Base-by-base conservation (phyloP, 1,140 invertebrate genomes). In the Teleogryllus occipitalis region DNA sequence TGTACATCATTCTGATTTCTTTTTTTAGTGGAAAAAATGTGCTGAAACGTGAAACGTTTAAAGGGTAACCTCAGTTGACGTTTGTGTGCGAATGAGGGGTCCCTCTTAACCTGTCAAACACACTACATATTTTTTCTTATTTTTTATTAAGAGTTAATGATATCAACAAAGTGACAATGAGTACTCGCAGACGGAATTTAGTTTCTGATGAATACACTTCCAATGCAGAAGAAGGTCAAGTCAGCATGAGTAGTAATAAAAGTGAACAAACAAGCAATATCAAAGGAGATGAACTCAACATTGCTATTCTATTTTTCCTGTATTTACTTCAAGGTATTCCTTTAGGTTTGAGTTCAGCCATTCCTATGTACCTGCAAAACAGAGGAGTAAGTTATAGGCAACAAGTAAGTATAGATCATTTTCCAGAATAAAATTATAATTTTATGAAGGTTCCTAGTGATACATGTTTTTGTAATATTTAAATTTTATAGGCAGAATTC, bases 241-340 rank as follows among this genome's bases (percentile, higher is more conserved):
- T 18, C n/a, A 18, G 47, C 15, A 54, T 74, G 47, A 15, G 46
- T 7, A 75, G 22, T 21, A 18, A 10, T 77, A 74, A 76, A 49
- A 39, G 21, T 46, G 54, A 76, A 80, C 18, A 48, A 72, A 77
- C 6, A 18, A 88, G 88, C 48, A 89, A 92, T 83, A 87, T 93
- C 81, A 88, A 90, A 82, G 93, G 93, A 8, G 94, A 95, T 86
- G 88, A 90, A 82, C 85, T 88, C 74, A 95, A 95, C 84, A 96
- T 99, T 83, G 88, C 92, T 7, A 89, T 98, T 73, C 88, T 99
- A 74, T 89, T 98, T 81, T 96, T 98, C 85, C 88, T 99, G 1
- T 99, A 99, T 84, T 89, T 97, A 72, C 88, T 99, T 8, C 97
- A 99, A 91, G 98, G 97, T 2, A 96, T 99, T 85, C 98, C 98